Evolutionary conservation across 2,113 vertebrate genomes (phyloP).

Genomic region (Nerophis lumbriciformis): DNA sequence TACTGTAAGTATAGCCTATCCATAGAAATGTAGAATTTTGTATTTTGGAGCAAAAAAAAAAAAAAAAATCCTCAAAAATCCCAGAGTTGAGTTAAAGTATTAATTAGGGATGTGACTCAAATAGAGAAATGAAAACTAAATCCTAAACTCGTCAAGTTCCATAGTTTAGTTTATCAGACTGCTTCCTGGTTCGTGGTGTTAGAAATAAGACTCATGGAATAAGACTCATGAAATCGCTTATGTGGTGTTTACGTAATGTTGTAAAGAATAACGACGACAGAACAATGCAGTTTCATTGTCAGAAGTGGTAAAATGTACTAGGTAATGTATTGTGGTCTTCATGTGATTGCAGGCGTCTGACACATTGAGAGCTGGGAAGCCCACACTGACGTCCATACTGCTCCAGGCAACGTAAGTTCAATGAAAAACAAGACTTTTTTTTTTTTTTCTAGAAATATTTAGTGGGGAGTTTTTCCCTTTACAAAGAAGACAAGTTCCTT

Average conservation of each 20-base stretch:
- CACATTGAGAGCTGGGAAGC: conserved; percentile 49
- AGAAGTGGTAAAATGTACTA: background rate
- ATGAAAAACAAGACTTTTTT: conserved; percentile 35
- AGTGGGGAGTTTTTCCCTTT: conserved; percentile 35
- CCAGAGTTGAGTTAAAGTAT: background rate
- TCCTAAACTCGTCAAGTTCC: no score
- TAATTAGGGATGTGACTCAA: no score
- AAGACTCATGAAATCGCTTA: no score
- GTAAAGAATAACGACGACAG: background rate
- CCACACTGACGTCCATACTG: conserved; percentile 1
- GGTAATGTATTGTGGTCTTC: background rate
- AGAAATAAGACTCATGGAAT: background rate
- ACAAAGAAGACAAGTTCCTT: conserved; percentile 37
- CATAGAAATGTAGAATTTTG: no score
- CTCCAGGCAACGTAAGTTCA: conserved; percentile 20
- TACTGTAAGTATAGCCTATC: no score
- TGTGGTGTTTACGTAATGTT: background rate
- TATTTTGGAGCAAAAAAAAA: background rate
- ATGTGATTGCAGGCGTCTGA: conserved; percentile 39
- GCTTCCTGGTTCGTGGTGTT: background rate
- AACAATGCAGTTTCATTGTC: background rate
- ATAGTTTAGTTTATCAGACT: no score
- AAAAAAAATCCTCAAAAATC: background rate
- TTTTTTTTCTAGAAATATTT: conserved; percentile 12
- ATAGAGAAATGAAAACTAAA: no score